Base-by-base conservation (phyloP, 2,113 vertebrate genomes). In the Oncorhynchus mykiss region DNA sequence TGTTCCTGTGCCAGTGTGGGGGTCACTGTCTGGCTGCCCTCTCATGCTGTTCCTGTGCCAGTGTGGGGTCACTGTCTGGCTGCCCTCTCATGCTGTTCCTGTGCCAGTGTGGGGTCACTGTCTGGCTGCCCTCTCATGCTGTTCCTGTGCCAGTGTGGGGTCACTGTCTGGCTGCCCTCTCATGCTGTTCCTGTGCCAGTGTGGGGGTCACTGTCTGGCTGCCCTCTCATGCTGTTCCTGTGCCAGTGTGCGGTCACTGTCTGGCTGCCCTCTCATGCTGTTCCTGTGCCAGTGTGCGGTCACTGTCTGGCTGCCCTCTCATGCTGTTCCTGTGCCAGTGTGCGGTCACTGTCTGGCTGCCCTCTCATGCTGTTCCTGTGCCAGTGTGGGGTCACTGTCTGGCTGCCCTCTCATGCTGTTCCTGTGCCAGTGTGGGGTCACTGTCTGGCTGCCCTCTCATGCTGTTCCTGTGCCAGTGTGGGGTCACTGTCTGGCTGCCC, bases 41-140 rank as follows among this genome's bases (percentile, higher is more conserved):
- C 75, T 22, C 12, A 7, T 74, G 69, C 59, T 60, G 51, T 70
- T 4, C 24, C 31, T 77, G 71, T 68, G 54, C 71, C 67, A 39
- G 49, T 34, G 45, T 20, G 29, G 29, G 1, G 29, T 31, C 29
- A 5, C 29, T 5, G 29, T 31, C 29, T 31, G 29, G 29, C 4
- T 31, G 29, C 7, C 59, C 48, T 45, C 75, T 22, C 12, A 7
- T 74, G 69, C 59, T 60, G 51, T 70, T 4, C 24, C 31, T 77
- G 71, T 68, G 62, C 71, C 67, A 60, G 60, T n/a, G 29, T 24
- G 71, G 22, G 51, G 45, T 13, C 77, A 65, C 51, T 65, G 31
- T 69, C 59, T n/a, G 11, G 29, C 34, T 67, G 27, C 7, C 59
- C 48, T 29, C 72, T 22, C 18, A 8, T 74, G 69, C 48, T 49